These are phyloP conservation scores for Chirona hameri DNA, from an alignment of 2,888 invertebrate genomes.

Conservation along the genomic window DNA sequence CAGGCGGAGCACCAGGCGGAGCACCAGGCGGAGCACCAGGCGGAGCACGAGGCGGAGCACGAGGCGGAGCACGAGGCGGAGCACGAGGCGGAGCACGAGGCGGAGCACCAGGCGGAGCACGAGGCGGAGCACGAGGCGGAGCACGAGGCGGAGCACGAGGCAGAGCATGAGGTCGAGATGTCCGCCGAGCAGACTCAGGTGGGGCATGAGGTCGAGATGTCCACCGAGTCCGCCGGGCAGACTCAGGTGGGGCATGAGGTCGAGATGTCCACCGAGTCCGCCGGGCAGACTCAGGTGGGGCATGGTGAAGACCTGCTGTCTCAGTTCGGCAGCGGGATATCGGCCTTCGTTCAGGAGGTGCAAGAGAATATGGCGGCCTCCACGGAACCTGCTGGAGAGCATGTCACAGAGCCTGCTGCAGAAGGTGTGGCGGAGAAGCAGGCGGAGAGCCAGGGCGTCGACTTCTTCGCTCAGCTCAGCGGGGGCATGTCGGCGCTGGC, in stretches of 20 bases:
- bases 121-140: not conserved
- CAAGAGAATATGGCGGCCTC: not conserved
- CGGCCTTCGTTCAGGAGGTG: not conserved
- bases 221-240: not conserved
- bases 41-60: not conserved
- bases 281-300: not conserved
- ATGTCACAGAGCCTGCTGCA: not conserved
- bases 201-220: not conserved
- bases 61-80: not conserved
- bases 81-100: not conserved
- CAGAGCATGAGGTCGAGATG: not conserved
- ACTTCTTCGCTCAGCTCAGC: not conserved
- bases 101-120: not conserved
- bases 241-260: not conserved
- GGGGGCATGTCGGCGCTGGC: not conserved
- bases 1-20: too few relatives aligned
- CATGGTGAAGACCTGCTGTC: not conserved
- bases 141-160: not conserved
- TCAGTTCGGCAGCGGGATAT: not conserved
- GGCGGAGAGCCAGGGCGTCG: not conserved
- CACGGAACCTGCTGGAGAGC: not conserved
- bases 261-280: too few relatives aligned
- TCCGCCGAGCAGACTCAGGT: not conserved
- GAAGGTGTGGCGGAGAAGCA: not conserved
- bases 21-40: too few relatives aligned